These are phyloP conservation scores for Drepana falcataria DNA, from an alignment of 2,888 invertebrate species.

Conservation along the genomic window DNA sequence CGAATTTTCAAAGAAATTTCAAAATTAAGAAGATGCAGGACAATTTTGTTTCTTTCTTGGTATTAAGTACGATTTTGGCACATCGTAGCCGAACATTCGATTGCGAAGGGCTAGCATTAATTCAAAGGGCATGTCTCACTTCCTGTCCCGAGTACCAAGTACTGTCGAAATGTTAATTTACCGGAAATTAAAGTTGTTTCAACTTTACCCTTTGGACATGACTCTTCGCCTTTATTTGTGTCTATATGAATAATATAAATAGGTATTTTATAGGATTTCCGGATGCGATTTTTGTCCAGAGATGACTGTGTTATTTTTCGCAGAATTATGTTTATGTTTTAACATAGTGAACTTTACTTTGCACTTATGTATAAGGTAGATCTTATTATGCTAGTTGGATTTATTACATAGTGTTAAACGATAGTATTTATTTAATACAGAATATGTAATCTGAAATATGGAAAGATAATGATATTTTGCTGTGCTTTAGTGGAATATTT, in stretches of 20 bases:
- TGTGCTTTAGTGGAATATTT: too few relatives aligned
- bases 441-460: too few relatives aligned
- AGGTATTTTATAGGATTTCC: neutral
- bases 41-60: neutral
- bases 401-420: too few relatives aligned
- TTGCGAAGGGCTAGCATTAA: conserved; percentile 43
- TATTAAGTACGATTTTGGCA: neutral
- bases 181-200: conserved; percentile 77
- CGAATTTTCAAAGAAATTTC: too few relatives aligned
- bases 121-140: conserved; percentile 53
- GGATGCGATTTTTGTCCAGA: neutral
- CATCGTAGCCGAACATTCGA: conserved; percentile 2
- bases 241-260: conserved; percentile 36
- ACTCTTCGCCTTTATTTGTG: conserved; percentile 39
- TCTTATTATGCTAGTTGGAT: too few relatives aligned
- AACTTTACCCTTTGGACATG: conserved; percentile 63
- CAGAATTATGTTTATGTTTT: neutral
- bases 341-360: too few relatives aligned
- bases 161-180: conserved; percentile 71
- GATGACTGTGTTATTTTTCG: neutral
- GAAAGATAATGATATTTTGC: too few relatives aligned
- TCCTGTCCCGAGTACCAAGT: conserved; percentile 45
- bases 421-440: too few relatives aligned
- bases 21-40: too few relatives aligned
- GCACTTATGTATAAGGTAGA: too few relatives aligned